Evolutionary conservation across 2,888 invertebrate species (phyloP).

Genomic region (Disparrhopalites patrizii): DNA sequence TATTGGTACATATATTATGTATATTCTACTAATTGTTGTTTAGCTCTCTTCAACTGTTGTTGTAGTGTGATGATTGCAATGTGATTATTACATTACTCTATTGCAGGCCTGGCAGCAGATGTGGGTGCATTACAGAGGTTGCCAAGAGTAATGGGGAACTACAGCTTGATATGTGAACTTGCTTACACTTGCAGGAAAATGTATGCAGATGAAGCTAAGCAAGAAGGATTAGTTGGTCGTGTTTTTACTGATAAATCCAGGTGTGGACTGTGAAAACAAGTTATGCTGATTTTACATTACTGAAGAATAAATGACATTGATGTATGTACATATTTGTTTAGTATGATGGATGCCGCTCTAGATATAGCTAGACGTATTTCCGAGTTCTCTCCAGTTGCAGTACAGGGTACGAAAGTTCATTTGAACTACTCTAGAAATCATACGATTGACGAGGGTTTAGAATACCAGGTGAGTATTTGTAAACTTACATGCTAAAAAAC

Average conservation of each 20-base stretch:
- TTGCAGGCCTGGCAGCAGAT: constrained; percentile 86
- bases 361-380: constrained; percentile 76
- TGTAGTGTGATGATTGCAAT: not conserved
- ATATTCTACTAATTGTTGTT: not conserved
- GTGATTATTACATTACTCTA: not conserved
- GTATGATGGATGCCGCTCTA: constrained; percentile 69
- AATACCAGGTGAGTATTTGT: constrained; percentile 72
- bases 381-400: constrained; percentile 85
- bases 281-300: not conserved
- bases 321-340: constrained; percentile 49
- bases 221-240: constrained; percentile 76
- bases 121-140: constrained; percentile 89
- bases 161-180: constrained; percentile 80
- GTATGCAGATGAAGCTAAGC: constrained; percentile 71
- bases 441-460: constrained; percentile 77
- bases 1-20: constrained; percentile 49
- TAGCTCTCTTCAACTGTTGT: not conserved
- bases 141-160: constrained; percentile 83
- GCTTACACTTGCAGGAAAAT: constrained; percentile 82
- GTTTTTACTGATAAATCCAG: constrained; percentile 66
- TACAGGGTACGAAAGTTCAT: constrained; percentile 82
- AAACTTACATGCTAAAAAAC: not conserved
- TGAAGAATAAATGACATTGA: not conserved
- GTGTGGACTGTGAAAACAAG: constrained; percentile 51
- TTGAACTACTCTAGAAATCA: constrained; percentile 85